These are phyloP conservation scores for Drosophila kurseongensis DNA, from an alignment of 1,140 invertebrate genomes.

Conservation along the genomic window DNA sequence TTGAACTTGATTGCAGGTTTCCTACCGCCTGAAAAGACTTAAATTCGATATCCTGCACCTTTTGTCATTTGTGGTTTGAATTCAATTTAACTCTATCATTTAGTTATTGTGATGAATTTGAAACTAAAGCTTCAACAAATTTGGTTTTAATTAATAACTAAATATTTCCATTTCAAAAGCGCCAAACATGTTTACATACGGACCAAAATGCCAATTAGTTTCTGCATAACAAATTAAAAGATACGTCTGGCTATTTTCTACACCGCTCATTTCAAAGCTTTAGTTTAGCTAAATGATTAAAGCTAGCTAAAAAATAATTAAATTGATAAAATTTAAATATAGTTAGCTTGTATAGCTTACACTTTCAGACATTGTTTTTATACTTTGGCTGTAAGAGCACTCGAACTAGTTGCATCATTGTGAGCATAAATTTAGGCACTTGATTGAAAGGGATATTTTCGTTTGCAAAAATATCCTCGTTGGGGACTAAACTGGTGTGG, in stretches of 20 bases:
- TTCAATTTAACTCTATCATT: background rate
- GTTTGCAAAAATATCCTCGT: conserved; percentile 10
- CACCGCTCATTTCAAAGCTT: background rate
- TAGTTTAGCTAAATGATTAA: background rate
- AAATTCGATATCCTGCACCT: background rate
- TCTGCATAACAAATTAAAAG: background rate
- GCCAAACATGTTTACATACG: background rate
- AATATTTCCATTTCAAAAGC: background rate
- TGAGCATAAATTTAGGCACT: background rate
- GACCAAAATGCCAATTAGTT: background rate
- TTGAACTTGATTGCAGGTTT: background rate
- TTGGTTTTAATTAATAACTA: background rate
- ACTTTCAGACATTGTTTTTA: background rate
- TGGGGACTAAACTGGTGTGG: background rate
- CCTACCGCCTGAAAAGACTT: background rate
- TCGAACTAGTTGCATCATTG: background rate
- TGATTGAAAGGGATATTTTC: conserved; percentile 23
- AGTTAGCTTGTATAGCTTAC: background rate
- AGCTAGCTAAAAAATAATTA: background rate
- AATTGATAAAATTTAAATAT: background rate
- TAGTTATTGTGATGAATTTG: background rate
- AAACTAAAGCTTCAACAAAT: background rate
- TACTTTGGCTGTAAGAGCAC: background rate
- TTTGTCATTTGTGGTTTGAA: background rate
- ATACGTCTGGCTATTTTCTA: background rate